Evolutionary conservation across 2,888 invertebrate genomes (phyloP).

Genomic region (Aleiodes testaceus): DNA sequence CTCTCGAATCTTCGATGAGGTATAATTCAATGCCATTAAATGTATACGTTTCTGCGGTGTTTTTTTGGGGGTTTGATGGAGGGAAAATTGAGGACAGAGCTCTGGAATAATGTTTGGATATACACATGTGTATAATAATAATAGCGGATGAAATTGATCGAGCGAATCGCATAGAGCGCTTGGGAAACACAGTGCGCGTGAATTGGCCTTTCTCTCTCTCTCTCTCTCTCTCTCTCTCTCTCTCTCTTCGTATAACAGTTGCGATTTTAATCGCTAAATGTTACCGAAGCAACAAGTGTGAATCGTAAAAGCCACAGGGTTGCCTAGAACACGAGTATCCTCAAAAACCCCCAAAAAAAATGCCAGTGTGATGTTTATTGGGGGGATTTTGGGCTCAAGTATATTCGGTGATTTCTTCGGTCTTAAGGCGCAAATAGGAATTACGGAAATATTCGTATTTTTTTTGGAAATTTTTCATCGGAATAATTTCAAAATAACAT

Average conservation of each 20-base stretch:
- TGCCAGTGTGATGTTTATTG: too few relatives aligned
- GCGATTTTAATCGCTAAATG: slow-evolving; percentile 31
- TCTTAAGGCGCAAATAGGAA: too few relatives aligned
- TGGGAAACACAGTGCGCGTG: neutral
- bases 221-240: slow-evolving; percentile 1
- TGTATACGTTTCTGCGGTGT: neutral
- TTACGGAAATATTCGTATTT: too few relatives aligned
- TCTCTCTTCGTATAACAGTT: slow-evolving; percentile 4
- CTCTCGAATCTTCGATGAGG: too few relatives aligned
- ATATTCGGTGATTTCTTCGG: too few relatives aligned
- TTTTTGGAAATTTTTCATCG: too few relatives aligned
- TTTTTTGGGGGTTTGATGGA: neutral
- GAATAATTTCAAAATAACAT: too few relatives aligned
- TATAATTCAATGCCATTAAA: too few relatives aligned
- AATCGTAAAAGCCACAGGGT: slow-evolving; percentile 49
- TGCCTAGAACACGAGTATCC: neutral
- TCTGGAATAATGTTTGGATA: neutral
- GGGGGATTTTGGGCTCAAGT: too few relatives aligned
- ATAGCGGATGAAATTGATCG: slow-evolving; percentile 24
- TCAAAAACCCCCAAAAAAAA: too few relatives aligned
- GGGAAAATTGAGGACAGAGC: neutral
- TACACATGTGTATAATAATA: slow-evolving; percentile 13
- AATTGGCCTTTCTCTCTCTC: slow-evolving; percentile 17
- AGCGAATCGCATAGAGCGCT: slow-evolving; percentile 14
- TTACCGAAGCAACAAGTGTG: slow-evolving; percentile 53